Base-by-base conservation (phyloP, 2,797 vertebrate genomes). In the Eulemur albifrons region DNA sequence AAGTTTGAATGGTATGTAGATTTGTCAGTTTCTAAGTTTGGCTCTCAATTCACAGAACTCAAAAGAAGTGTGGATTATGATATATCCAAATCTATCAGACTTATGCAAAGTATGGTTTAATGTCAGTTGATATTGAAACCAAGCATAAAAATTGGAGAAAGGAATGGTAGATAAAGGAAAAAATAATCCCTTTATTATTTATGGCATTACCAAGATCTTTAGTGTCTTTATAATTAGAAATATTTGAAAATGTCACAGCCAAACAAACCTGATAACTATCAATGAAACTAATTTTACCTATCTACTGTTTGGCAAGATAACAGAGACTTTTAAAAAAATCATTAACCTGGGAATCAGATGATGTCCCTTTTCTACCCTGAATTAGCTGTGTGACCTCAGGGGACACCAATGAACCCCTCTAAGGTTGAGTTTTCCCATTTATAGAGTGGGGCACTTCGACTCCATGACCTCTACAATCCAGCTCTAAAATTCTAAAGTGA, bases 81-180 rank as follows among this genome's bases (percentile, higher is more conserved):
- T 52, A 48, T 52, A 45, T 40, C 67, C 35, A 82, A 82, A 65
- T 43, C 27, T 81, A 48, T 52, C 69, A 35, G 75, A 50, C 14
- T 65, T 72, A 79, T 13, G 11, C 5, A 59, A 65, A 79, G 73
- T 72, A 82, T 15, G 40, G 4, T 40, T 82, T 83, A 61, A 63
- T 40, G 63, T 38, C 7, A 43, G 15, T 72, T 77, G 70, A 52
- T 73, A 72, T 27, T 82, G 23, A 92, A 94, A 21, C 4, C 65
- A 69, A 86, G 21, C 70, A 79, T 65, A 40, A 89, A 90, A 72
- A 77, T 45, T 90, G 45, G 84, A 91, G 70, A 91, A 88, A 81
- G 45, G 21, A 27, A 8, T 81, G 12, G 32, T n/a, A 70, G 59
- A 73, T n/a, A 88, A 91, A 91, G 7, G 5, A 85, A 90, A 94